Percentiles rank a stretch among this genome's conserved stretches.
Conservation (phyloP, 2,888 invertebrate genomes). For the Agriopis marginaria region DNA sequence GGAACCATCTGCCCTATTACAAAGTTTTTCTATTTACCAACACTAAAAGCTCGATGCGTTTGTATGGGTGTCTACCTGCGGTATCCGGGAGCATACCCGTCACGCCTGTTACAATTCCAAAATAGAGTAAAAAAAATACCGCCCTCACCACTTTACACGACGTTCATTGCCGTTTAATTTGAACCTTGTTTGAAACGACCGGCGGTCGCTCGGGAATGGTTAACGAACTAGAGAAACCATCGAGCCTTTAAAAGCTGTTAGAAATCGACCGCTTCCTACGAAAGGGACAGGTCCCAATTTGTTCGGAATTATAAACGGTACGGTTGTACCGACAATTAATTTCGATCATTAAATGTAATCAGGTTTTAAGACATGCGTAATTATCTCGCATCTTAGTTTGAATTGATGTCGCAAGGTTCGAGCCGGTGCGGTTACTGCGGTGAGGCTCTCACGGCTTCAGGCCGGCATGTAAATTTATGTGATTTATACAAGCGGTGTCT, state of each 20-base stretch:
- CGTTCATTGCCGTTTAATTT: constrained; percentile 64
- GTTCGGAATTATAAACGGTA: constrained; percentile 58
- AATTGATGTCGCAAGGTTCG: constrained; percentile 40
- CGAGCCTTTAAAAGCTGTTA: constrained; percentile 29
- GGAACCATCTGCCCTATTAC: constrained; percentile 46
- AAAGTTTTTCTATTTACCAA: constrained; percentile 58
- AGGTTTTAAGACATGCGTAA: constrained; percentile 51
- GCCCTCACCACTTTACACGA: constrained; percentile 66
- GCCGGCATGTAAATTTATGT: constrained; percentile 34
- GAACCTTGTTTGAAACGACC: constrained; percentile 48
- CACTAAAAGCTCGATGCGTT: constrained; percentile 59
- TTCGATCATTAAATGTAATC: constrained; percentile 66
- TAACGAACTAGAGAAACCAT: constrained; percentile 34
- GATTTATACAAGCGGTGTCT: constrained; percentile 43
- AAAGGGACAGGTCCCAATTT: constrained; percentile 54
- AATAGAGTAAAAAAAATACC: constrained; percentile 67
- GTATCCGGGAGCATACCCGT: constrained; percentile 74
- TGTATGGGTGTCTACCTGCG: constrained; percentile 81
- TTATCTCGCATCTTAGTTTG: constrained; percentile 40
- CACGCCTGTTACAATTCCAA: constrained; percentile 69
- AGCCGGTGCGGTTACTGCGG: constrained; percentile 15
- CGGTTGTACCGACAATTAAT: constrained; percentile 67
- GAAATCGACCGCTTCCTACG: constrained; percentile 53
- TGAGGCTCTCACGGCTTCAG: constrained; percentile 39
- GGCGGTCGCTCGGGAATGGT: constrained; percentile 40